Conservation (phyloP, 2,797 vertebrate species). For the Mormyrops attenuatus region DNA sequence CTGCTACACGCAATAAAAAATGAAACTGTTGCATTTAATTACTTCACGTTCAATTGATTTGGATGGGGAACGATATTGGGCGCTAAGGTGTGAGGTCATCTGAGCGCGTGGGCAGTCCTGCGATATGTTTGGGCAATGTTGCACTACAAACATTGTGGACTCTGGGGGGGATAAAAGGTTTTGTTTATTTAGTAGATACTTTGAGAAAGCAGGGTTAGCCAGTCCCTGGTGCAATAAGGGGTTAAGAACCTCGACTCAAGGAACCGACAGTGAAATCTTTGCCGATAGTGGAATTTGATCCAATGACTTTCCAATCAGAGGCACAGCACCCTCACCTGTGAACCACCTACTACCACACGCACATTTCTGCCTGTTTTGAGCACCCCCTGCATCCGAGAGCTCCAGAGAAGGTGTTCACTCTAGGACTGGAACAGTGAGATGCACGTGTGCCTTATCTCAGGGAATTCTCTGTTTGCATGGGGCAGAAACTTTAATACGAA, state of each 20-base stretch:
- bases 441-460: not conserved
- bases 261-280: not conserved
- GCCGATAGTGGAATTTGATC: not conserved
- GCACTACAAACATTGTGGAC: not conserved
- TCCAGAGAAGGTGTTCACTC: not conserved
- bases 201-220: not conserved
- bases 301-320: not conserved
- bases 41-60: conserved; percentile 56
- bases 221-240: not conserved
- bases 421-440: not conserved
- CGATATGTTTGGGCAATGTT: not conserved
- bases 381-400: not conserved
- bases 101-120: not conserved
- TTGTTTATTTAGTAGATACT: not conserved
- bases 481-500: not conserved
- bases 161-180: not conserved
- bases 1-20: conserved; percentile 43
- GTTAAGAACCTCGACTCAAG: not conserved
- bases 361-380: not conserved
- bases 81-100: not conserved
- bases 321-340: not conserved
- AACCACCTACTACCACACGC: not conserved
- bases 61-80: conserved; percentile 6
- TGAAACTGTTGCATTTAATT: conserved; percentile 43
- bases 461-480: not conserved